These are phyloP conservation scores for Ranitomeya variabilis DNA, from an alignment of 2,113 vertebrate species.

Conservation along the genomic window DNA sequence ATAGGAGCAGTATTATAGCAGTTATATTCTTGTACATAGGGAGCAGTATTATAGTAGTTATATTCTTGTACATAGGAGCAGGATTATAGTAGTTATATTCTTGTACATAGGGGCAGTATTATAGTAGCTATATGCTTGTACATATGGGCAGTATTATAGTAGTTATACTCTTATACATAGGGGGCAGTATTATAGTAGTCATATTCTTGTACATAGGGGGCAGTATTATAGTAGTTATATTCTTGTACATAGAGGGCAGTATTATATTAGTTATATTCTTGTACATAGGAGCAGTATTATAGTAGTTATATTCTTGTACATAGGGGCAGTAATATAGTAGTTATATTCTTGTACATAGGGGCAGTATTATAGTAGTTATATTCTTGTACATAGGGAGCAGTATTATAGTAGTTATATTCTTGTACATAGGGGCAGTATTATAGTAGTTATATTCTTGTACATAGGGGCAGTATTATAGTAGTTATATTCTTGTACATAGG, in stretches of 20 bases:
- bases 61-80: no score
- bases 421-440: neutral
- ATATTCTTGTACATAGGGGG: neutral
- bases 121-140: conserved; percentile 2
- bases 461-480: conserved; percentile 7
- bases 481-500: conserved; percentile 8
- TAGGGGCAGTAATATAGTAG: neutral
- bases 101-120: neutral
- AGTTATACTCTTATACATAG: neutral
- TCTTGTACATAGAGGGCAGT: conserved; percentile 1
- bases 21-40: no score
- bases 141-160: conserved; percentile 3
- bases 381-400: no score
- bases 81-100: no score
- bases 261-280: conserved; percentile 15
- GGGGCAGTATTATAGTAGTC: neutral
- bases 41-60: no score
- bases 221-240: neutral
- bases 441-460: conserved; percentile 6
- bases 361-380: no score
- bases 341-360: no score
- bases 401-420: no score
- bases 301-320: conserved; percentile 5
- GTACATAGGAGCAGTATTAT: no score
- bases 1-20: neutral